Conservation (phyloP, 1,140 invertebrate species). For the Nephotettix cincticeps region DNA sequence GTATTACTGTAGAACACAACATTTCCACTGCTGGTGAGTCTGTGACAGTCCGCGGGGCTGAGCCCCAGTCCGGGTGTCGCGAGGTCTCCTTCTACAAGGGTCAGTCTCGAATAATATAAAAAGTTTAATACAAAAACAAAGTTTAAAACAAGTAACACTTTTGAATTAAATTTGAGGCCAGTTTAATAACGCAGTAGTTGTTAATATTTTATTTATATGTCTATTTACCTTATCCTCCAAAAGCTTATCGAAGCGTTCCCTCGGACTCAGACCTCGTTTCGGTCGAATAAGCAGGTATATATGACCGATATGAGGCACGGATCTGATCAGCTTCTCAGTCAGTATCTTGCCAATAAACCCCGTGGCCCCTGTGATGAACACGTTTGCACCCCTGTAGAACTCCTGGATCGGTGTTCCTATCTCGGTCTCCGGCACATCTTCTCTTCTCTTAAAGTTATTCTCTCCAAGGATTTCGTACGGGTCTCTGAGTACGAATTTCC, state of each 20-base stretch:
- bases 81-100: slow-evolving; percentile 52
- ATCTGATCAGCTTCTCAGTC: slow-evolving; percentile 77
- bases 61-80: slow-evolving; percentile 52
- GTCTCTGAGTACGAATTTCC: background rate
- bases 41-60: slow-evolving; percentile 47
- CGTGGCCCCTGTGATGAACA: slow-evolving; percentile 81
- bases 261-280: slow-evolving; percentile 74
- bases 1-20: too few relatives aligned
- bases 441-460: background rate
- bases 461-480: background rate
- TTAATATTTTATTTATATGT: too few relatives aligned
- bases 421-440: background rate
- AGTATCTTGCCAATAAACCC: slow-evolving; percentile 82
- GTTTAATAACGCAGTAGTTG: too few relatives aligned
- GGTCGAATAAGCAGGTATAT: slow-evolving; percentile 77
- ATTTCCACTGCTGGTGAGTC: slow-evolving; percentile 40
- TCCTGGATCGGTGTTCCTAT: slow-evolving; percentile 24
- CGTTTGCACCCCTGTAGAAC: slow-evolving; percentile 36
- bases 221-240: slow-evolving; percentile 65
- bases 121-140: too few relatives aligned
- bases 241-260: slow-evolving; percentile 64
- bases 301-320: slow-evolving; percentile 63
- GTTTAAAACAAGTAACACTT: too few relatives aligned
- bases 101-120: background rate
- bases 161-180: too few relatives aligned